Evolutionary conservation across 2,113 vertebrate species (phyloP).

Genomic region (Myxocyprinus asiaticus): DNA sequence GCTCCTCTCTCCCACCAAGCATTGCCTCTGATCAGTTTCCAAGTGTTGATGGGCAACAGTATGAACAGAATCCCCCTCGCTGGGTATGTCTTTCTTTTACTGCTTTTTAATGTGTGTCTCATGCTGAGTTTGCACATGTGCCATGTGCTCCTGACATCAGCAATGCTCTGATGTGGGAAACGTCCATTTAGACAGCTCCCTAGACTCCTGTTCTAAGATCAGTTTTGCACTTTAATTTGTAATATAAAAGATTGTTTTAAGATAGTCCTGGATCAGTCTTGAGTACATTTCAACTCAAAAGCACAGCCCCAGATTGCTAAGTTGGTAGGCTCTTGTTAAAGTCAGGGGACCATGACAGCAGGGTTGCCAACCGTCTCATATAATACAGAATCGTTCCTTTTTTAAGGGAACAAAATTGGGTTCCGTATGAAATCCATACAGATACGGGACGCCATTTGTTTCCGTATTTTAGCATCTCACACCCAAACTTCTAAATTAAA

Average conservation of each 20-base stretch:
- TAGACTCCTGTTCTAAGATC: not conserved
- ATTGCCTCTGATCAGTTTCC: constrained; percentile 51
- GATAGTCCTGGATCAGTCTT: no score
- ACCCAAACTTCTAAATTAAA: no score
- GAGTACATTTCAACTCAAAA: no score
- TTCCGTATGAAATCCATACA: no score
- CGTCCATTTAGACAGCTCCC: not conserved
- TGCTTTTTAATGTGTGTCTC: constrained; percentile 34
- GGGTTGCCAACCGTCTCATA: no score
- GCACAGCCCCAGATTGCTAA: no score
- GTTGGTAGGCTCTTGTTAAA: not conserved
- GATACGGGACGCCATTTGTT: no score
- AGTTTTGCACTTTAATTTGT: not conserved
- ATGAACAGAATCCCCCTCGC: constrained; percentile 42
- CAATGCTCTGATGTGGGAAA: constrained; percentile 10
- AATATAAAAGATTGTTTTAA: not conserved
- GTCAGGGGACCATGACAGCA: not conserved
- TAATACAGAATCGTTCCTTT: no score
- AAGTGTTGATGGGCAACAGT: constrained; percentile 45
- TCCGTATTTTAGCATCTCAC: no score
- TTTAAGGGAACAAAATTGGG: no score
- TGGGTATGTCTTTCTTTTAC: constrained; percentile 45
- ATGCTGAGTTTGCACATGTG: constrained; percentile 50
- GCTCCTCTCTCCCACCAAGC: constrained; percentile 22
- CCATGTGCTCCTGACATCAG: constrained; percentile 34